A percentile compares a stretch with the other conserved stretches of the same genome.
Conservation (phyloP, 2,888 invertebrate species). For the Dastarcus helophoroides region DNA sequence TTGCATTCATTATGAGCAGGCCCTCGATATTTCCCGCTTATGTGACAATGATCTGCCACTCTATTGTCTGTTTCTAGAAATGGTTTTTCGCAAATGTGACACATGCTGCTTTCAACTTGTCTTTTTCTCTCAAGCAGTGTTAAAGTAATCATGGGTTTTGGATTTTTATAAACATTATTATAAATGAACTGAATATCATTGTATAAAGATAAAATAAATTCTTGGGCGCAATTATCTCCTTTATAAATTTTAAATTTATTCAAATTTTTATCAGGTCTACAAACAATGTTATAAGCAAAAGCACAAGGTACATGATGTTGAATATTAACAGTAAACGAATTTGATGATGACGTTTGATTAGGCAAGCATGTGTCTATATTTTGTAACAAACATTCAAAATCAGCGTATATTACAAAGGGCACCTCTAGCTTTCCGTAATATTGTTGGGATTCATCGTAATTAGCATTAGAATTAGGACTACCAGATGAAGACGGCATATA, state of each 20-base stretch:
- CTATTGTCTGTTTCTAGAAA: not conserved
- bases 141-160: conserved; percentile 8
- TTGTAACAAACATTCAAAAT: not conserved
- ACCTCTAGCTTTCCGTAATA: too few relatives aligned
- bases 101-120: conserved; percentile 3
- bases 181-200: conserved; percentile 4
- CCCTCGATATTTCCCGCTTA: conserved; percentile 5
- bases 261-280: not conserved
- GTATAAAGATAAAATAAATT: conserved; percentile 7
- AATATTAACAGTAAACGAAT: too few relatives aligned
- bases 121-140: conserved; percentile 5
- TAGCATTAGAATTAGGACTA: too few relatives aligned
- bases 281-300: not conserved
- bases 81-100: conserved; percentile 9
- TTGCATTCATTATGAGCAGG: conserved; percentile 19
- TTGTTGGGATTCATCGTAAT: too few relatives aligned
- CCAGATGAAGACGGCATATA: too few relatives aligned
- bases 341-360: too few relatives aligned
- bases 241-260: not conserved
- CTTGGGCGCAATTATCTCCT: conserved; percentile 8
- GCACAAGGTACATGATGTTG: not conserved
- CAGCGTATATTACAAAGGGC: too few relatives aligned
- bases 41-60: conserved; percentile 10
- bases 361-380: too few relatives aligned
- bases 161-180: conserved; percentile 5